Base-by-base conservation (phyloP, 2,113 vertebrate genomes). In the Myiopsitta monachus region DNA sequence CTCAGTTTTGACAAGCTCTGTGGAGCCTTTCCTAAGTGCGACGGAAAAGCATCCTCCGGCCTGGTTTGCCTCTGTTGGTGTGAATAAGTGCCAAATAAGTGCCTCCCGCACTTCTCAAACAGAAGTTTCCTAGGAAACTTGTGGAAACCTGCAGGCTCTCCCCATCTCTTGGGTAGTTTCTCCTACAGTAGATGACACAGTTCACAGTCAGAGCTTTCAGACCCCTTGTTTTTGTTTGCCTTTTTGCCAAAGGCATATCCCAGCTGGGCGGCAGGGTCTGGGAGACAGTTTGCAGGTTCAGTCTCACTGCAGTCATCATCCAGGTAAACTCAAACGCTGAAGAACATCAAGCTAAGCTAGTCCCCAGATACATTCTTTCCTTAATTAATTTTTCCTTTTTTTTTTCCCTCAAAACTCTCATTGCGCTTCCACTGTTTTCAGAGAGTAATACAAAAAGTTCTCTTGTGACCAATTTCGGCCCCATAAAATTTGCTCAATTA, bases 401-500 rank as follows among this genome's bases (percentile, higher is more conserved):
- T 59, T 59, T 59, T 36, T 7, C 33, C 57, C 47, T 76, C 62
- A 51, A 89, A 89, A 84, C 30, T 68, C 83, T 87, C 70, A 54
- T 49, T 91, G n/a, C 74, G 47, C 22, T 94, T 84, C 73, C 21
- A 55, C 52, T 75, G 24, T 51, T 90, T 95, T 90, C 69, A 76
- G 47, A 74, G 8, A 87, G 47, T 47, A 87, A 88, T 81, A 72
- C 7, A 70, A 43, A 74, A 36, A 77, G 39, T 62, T 81, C 83
- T 88, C 88, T 43, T 86, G 80, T 88, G 76, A 70, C 68, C 78
- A 78, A 93, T 96, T 94, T 70, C 3, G 3, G 41, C 1, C 43
- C 55, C 51, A 82, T 79, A 90, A 94, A 90, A 92, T 94, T 84
- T 87, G 22, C 38, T 86, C 66, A 64, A 87, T 93, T 93, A 81